Evolutionary conservation across 2,797 vertebrate species (phyloP).

Genomic region (Artibeus jamaicensis): DNA sequence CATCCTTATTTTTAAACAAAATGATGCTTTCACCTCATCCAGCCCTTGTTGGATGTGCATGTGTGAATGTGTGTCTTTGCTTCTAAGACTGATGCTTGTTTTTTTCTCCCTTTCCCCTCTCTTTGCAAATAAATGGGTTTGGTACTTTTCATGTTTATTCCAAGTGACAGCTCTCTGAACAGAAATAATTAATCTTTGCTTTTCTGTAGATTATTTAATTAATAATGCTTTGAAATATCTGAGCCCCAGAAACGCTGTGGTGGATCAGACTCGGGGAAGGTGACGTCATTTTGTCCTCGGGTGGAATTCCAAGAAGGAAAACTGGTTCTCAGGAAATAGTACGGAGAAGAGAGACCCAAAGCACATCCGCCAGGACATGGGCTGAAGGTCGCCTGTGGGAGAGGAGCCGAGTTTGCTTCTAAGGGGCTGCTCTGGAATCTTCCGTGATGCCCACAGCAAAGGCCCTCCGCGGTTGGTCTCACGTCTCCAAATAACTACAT

Average conservation of each 20-base stretch:
- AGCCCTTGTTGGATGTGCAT: fast-evolving
- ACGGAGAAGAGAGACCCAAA: not conserved
- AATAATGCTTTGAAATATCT: not conserved
- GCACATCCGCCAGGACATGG: not conserved
- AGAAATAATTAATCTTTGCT: not conserved
- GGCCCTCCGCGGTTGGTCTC: fast-evolving
- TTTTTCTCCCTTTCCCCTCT: not conserved
- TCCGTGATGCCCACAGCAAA: not conserved
- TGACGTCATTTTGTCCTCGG: not conserved
- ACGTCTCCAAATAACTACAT: no score
- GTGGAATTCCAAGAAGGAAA: not conserved
- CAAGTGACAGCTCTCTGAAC: not conserved
- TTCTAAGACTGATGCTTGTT: not conserved
- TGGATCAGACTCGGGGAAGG: fast-evolving
- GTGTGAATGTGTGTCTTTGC: not conserved
- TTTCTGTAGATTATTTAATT: no score
- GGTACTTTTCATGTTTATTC: not conserved
- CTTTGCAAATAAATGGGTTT: not conserved
- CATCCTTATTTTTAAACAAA: not conserved
- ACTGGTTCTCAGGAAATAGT: fast-evolving
- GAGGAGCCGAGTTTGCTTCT: not conserved
- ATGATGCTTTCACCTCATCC: not conserved
- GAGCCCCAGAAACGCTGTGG: not conserved
- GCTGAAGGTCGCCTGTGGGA: no score
- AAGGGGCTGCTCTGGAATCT: not conserved